Percentiles rank a stretch among this genome's conserved stretches.
phyloP scores from a whole-genome alignment of 2,888 invertebrate species.

The Junonia oenone region DNA sequence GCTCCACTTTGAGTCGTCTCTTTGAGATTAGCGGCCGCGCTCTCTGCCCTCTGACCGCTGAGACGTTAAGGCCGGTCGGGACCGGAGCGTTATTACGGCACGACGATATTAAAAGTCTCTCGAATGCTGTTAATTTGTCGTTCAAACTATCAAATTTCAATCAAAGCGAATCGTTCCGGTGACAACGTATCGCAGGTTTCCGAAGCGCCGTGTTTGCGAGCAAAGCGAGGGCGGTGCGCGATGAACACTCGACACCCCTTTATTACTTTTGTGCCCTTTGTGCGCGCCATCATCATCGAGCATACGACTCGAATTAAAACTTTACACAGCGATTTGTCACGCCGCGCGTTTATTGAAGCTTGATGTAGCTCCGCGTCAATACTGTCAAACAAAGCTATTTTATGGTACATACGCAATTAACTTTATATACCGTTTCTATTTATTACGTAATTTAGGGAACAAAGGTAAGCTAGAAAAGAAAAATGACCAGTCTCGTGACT shows the following conservation, averaged over 20 bases:
- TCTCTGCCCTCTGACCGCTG: slow-evolving; percentile 37
- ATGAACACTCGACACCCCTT: slow-evolving; percentile 69
- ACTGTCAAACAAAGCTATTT: slow-evolving; percentile 24
- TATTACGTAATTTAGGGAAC: background rate
- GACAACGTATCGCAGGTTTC: slow-evolving; percentile 29
- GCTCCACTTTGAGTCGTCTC: slow-evolving; percentile 71
- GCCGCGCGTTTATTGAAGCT: slow-evolving; percentile 48
- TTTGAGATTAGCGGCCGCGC: slow-evolving; percentile 63
- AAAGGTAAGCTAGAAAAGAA: background rate
- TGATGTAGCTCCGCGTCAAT: slow-evolving; percentile 42
- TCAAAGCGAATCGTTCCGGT: slow-evolving; percentile 16
- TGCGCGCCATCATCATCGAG: slow-evolving; percentile 58
- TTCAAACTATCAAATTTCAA: slow-evolving; percentile 16
- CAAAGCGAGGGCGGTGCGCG: slow-evolving; percentile 37
- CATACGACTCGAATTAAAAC: slow-evolving; percentile 68
- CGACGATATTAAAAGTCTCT: background rate
- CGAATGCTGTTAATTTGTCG: slow-evolving; percentile 5
- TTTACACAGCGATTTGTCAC: slow-evolving; percentile 54
- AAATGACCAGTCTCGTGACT: background rate
- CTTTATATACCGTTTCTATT: background rate
- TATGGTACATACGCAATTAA: background rate
- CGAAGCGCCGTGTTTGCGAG: slow-evolving; percentile 28
- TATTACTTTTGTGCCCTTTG: slow-evolving; percentile 71
- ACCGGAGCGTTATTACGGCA: background rate
- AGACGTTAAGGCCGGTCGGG: slow-evolving; percentile 24